Conservation (phyloP, 1,140 invertebrate genomes). For the Melipona quadrifasciata region DNA sequence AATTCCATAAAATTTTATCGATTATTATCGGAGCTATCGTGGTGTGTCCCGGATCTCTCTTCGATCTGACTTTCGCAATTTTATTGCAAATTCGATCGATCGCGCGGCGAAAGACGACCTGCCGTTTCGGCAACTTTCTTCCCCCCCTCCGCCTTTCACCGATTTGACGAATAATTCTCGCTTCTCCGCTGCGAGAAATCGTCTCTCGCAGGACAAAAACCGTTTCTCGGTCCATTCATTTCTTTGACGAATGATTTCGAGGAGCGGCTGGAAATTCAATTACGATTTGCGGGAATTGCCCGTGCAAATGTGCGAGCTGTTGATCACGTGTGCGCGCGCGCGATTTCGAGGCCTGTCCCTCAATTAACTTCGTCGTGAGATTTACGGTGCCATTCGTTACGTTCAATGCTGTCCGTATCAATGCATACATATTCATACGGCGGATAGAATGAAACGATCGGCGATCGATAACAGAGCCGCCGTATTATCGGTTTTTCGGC, state of each 20-base stretch:
- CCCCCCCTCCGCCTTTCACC: not conserved
- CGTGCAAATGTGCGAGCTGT: conserved; percentile 63
- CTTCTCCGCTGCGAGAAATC: not conserved
- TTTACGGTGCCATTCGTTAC: conserved; percentile 69
- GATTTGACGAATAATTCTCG: too few relatives aligned
- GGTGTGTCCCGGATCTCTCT: not conserved
- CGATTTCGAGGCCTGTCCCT: conserved; percentile 52
- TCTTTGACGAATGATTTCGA: conserved; percentile 67
- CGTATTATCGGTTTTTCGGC: not conserved
- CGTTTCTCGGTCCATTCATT: conserved; percentile 61
- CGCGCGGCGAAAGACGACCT: not conserved
- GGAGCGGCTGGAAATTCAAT: conserved; percentile 58
- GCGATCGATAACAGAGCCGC: conserved; percentile 32
- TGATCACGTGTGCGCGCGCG: conserved; percentile 8
- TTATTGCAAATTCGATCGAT: not conserved
- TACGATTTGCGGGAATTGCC: conserved; percentile 68
- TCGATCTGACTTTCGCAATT: not conserved
- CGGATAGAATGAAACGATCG: conserved; percentile 42
- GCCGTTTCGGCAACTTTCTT: not conserved
- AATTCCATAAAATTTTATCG: not conserved
- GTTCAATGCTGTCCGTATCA: conserved; percentile 63
- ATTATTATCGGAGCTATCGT: not conserved
- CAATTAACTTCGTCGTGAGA: conserved; percentile 66
- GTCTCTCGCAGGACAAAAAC: conserved; percentile 49
- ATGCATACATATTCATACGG: conserved; percentile 55